A percentile compares a stretch with the other conserved stretches of the same genome.
Conservation (phyloP, 2,797 vertebrate species). For the Basileuterus tristriatus region DNA sequence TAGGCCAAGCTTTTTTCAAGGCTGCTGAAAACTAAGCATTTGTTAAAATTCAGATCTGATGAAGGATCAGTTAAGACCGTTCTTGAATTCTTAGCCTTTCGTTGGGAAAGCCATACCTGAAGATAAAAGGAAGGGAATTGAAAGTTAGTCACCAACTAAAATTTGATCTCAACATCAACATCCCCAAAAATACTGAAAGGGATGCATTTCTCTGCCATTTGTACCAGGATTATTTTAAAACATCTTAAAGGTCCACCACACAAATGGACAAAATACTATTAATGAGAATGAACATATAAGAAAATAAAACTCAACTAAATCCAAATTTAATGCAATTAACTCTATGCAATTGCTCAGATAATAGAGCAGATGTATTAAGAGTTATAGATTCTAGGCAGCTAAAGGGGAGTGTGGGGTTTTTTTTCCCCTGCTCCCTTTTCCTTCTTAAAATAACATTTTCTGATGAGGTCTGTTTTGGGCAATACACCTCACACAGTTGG, state of each 20-base stretch:
- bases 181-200: slow-evolving; percentile 59
- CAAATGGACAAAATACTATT: slow-evolving; percentile 47
- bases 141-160: slow-evolving; percentile 84
- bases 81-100: slow-evolving; percentile 97
- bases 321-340: background rate
- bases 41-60: slow-evolving; percentile 88
- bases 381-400: background rate
- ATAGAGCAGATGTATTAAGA: slow-evolving; percentile 24
- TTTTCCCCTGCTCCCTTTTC: fast-evolving
- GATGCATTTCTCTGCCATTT: slow-evolving; percentile 64
- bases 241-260: slow-evolving; percentile 35
- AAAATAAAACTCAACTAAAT: background rate
- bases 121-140: slow-evolving; percentile 94
- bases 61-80: slow-evolving; percentile 89
- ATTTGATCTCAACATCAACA: slow-evolving; percentile 69
- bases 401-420: background rate
- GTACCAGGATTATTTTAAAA: slow-evolving; percentile 49
- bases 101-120: slow-evolving; percentile 99
- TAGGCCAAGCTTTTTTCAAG: slow-evolving; percentile 83
- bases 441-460: background rate
- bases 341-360: slow-evolving; percentile 46
- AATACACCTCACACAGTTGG: background rate
- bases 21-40: slow-evolving; percentile 88
- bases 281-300: background rate
- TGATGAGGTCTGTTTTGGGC: background rate